Percentiles rank a stretch among this genome's conserved stretches.
Conservation (phyloP, 2,888 invertebrate species). For the Antitype chi region DNA sequence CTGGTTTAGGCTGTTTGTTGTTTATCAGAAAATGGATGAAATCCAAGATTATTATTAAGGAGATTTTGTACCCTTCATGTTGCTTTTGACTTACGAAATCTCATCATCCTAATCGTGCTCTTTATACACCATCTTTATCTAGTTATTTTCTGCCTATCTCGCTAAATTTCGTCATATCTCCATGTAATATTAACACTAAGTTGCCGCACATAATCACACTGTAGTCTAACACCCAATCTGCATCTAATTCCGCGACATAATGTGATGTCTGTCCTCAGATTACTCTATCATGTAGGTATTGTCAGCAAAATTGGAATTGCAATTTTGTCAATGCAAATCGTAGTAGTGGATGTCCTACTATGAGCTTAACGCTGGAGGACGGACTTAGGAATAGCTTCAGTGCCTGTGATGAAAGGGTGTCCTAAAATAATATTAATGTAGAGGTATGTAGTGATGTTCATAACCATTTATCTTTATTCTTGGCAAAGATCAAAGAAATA, state of each 20-base stretch:
- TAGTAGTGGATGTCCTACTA: constrained; percentile 34
- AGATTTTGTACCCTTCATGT: background rate
- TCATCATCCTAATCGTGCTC: background rate
- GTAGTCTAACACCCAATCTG: constrained; percentile 64
- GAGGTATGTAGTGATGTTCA: background rate
- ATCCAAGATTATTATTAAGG: background rate
- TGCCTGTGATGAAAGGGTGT: background rate
- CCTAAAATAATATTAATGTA: constrained; percentile 14
- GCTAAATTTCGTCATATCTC: background rate
- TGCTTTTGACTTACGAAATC: background rate
- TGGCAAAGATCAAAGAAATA: background rate
- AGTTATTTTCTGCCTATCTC: background rate
- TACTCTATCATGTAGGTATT: constrained; percentile 53
- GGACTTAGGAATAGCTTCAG: background rate
- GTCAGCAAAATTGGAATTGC: constrained; percentile 55
- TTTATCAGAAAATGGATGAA: no score
- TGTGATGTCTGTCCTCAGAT: constrained; percentile 48
- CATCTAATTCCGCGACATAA: constrained; percentile 66
- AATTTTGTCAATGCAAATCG: constrained; percentile 67
- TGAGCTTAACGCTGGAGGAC: background rate
- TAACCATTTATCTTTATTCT: background rate
- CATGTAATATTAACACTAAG: constrained; percentile 7
- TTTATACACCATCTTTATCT: no score
- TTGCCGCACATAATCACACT: constrained; percentile 13
- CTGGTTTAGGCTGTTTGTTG: no score